Base-by-base conservation (phyloP, 1,140 invertebrate genomes). In the Rhyzopertha dominica region DNA sequence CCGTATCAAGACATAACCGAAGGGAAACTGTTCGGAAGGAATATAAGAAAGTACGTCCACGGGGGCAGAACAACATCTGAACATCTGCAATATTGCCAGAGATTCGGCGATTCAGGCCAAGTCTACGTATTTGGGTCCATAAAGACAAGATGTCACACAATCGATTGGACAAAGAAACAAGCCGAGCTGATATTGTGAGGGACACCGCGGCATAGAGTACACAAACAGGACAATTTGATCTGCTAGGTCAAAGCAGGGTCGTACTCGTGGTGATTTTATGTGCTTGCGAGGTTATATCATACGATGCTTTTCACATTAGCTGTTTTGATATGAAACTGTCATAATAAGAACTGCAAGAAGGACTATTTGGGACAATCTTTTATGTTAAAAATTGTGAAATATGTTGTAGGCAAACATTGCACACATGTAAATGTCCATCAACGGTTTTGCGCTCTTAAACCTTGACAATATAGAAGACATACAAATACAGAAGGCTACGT, bases 141-240 rank as follows among this genome's bases (percentile, higher is more conserved):
- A 60, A 60, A 60, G 51, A 53, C 58, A 60, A 60, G 55, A 60
- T 60, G 58, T 60, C 58, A 58, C 58, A 54, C 55, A 56, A 60
- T 60, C 58, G 58, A 60, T 60, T 56, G 50, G 52, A 46, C 51
- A 49, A 49, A 56, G 54, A 57, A 59, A 54, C 52, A 54, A 47
- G 43, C 48, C 36, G 40, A 32, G 37, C 42, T 35, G 50, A 52
- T 52, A 52, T 49, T 49, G 51, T 43, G 40, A 41, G 39, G 47
- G 36, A 45, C 47, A 49, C 46, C 46, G 51, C 51, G 30, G 49
- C 51, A 46, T 45, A 38, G 43, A 49, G 30, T 49, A 49, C 51
- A 53, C 51, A 49, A 53, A 53, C 51, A 49, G 46, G 47, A 39
- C 47, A 53, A 53, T 53, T 53, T 45, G 38, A 49, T 45, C 47